Conservation (phyloP, 2,797 vertebrate species). For the Strix occidentalis region DNA sequence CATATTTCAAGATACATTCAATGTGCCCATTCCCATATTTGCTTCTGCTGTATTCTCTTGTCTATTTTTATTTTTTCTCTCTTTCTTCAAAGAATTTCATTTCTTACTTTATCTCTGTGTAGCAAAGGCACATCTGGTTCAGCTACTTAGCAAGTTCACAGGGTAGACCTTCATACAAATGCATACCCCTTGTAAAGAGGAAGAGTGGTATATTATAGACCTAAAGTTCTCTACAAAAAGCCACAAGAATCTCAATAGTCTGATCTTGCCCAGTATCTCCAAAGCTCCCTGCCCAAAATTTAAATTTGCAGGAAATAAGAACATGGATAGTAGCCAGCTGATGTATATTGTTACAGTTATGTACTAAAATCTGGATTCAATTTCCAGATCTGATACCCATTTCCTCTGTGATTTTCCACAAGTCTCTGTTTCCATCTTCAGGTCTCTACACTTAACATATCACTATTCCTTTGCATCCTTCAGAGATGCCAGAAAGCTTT, state of each 20-base stretch:
- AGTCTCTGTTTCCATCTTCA: not conserved
- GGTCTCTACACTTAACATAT: not conserved
- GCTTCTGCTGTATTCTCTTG: not conserved
- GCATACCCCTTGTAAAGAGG: not conserved
- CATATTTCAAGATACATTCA: not conserved
- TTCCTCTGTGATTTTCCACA: constrained; percentile 10
- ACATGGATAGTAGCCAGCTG: constrained; percentile 4
- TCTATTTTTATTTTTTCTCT: not conserved
- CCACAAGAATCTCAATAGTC: not conserved
- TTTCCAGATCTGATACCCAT: constrained; percentile 27
- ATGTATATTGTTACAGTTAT: not conserved
- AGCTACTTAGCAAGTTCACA: not conserved
- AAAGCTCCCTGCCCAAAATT: not conserved
- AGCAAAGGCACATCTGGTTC: not conserved
- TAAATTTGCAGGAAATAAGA: constrained; percentile 16
- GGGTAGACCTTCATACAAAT: not conserved
- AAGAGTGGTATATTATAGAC: not conserved
- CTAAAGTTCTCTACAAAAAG: not conserved
- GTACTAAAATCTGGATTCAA: not conserved
- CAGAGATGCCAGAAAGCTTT: not conserved
- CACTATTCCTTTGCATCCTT: not conserved
- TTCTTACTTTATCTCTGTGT: not conserved
- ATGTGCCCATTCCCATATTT: not conserved
- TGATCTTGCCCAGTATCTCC: not conserved
- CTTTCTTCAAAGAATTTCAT: not conserved